Base-by-base conservation (phyloP, 2,888 invertebrate species). In the Rambutsinella grinnellia region DNA sequence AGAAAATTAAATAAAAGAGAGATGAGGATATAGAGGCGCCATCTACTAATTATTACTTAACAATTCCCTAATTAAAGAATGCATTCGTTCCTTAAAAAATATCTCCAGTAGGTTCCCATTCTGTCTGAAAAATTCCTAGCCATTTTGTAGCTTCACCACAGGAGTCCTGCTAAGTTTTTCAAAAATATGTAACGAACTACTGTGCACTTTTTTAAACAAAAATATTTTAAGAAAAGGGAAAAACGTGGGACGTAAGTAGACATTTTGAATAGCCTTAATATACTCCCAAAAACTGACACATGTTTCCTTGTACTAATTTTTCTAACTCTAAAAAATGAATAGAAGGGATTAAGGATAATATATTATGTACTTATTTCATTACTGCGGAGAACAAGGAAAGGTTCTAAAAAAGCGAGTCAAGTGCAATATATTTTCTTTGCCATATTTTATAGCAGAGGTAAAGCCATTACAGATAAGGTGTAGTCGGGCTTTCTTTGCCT, bases 271-370 rank as follows among this genome's bases (percentile, higher is more conserved):
- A 5, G 36, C 36, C 6, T 15, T 46, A 17, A 17, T 47, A 24
- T 15, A 47, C 46, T n/a, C 19, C 36, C 21, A 57, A 23, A 47
- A 72, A 74, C 66, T 74, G 74, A 74, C 74, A 74, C 74, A 74
- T 74, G 74, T 74, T 74, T 67, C 74, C 74, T 74, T 74, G 74
- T 74, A 60, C 60, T 49, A 74, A 51, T 57, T 71, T 63, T 57
- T 36, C 26, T 57, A 56, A 26, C 66, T 66, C 46, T 56, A 57
- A 66, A 66, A 53, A 54, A 46, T 3, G 36, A 44, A 51, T 54
- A 26, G 47, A 66, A 66, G 57, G 66, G 66, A 66, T 57, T 66
- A 66, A 44, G 36, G 36, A 47, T 26, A 66, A 24, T 66, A 54
- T 66, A 57, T 66, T 66, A 66, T 57, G 47, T n/a, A 66, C 66